Conservation (phyloP, 2,113 vertebrate genomes). For the Gobius niger region DNA sequence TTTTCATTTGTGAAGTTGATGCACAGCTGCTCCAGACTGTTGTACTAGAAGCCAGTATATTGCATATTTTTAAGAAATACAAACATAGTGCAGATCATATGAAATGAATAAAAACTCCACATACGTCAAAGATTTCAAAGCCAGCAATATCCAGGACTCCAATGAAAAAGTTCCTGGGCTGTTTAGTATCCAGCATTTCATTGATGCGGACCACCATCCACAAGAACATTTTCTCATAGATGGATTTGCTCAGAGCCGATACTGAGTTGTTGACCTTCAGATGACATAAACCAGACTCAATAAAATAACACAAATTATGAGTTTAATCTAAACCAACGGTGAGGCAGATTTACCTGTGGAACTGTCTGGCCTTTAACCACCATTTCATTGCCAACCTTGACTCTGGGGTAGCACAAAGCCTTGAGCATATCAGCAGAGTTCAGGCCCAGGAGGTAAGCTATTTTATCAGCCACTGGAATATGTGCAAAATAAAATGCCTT, state of each 20-base stretch:
- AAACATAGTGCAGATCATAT: neutral
- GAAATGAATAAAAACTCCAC: conserved; percentile 7
- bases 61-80: neutral
- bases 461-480: conserved; percentile 76
- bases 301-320: neutral
- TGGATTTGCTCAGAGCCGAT: conserved; percentile 73
- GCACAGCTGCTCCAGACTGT: conserved; percentile 88
- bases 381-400: conserved; percentile 79
- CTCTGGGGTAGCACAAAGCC: conserved; percentile 76
- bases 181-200: conserved; percentile 76
- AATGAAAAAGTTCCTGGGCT: conserved; percentile 74
- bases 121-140: conserved; percentile 81
- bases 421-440: conserved; percentile 80
- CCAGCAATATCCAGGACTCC: conserved; percentile 81
- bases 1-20: conserved; percentile 92
- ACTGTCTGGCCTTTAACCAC: conserved; percentile 81
- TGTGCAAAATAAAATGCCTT: conserved; percentile 10
- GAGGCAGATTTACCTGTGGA: conserved; percentile 66
- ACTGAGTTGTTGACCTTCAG: conserved; percentile 71
- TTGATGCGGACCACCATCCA: conserved; percentile 79
- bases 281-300: neutral
- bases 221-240: conserved; percentile 83
- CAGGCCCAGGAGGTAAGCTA: conserved; percentile 77
- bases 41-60: conserved; percentile 38
- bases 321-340: no score